Evolutionary conservation across 92 coral and sea anemone species (phyloP), one percentile per base, ranked within the genome.

Genomic region (Muricea muricata): DNA sequence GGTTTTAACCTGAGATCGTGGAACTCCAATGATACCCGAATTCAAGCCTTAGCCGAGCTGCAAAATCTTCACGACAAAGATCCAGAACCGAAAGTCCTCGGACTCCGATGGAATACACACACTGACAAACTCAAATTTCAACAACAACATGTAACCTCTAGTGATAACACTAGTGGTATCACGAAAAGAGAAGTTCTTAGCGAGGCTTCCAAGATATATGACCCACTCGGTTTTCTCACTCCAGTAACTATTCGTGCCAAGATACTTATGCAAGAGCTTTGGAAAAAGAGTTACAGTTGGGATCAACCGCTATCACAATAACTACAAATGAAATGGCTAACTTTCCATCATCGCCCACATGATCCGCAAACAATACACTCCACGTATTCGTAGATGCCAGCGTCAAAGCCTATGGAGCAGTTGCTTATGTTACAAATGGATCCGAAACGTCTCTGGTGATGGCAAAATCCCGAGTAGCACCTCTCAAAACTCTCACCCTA

Each of bases 351-450:
- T 58, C 54, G 29, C 70, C 75, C 55, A 31, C 58, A 34, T 42
- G 52, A 18, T 41, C 82, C 9, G 32, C 55, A 9, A 47, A 75
- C 50, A 74, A 24, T 23, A 39, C 63, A 46, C 84, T 88, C 58
- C 91, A 88, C 58, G 84, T 88, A 9, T 88, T 88, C 40, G 88
- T 72, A 3, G 91, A 88, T 28, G 80, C 84, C 28, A 83, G 85
- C 69, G 70, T 83, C 25, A 88, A 88, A 41, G 91, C 88, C 39
- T 88, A 88, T 61, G 88, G 91, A 37, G 91, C 91, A 33, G 84
- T 83, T 35, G 87, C 90, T 21, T 82, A 81, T 29, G 18, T 87
- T 46, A 25, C 80, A 10, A 58, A 65, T 41, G 86, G 77, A 9
- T 25, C 57, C 31, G 75, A 85, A 24, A 48, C 81, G n/a, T 78